Percentiles rank a stretch among this genome's conserved stretches.
Conservation (phyloP, 1,140 invertebrate genomes). For the Cherax destructor region DNA sequence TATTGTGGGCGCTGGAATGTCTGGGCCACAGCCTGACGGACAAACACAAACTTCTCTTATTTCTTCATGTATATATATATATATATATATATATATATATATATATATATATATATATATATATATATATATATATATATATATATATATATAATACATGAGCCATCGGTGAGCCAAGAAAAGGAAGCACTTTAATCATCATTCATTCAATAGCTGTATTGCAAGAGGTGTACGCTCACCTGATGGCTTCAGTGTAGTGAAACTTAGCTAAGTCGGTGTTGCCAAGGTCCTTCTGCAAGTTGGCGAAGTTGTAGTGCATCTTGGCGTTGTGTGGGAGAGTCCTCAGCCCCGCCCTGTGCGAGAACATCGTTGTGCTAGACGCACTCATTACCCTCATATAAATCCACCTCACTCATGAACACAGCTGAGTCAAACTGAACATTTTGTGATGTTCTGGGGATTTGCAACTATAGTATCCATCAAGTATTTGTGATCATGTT, state of each 20-base stretch:
- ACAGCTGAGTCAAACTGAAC: too few species aligned
- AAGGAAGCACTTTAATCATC: too few species aligned
- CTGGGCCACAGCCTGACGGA: conserved; percentile 86
- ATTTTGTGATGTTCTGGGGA: too few species aligned
- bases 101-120: conserved; percentile 7
- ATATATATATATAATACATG: too few species aligned
- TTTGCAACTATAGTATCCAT: too few species aligned
- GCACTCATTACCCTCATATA: too few species aligned
- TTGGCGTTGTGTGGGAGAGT: conserved; percentile 91
- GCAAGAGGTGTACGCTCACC: conserved; percentile 78
- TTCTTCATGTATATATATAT: too few species aligned
- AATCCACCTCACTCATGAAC: too few species aligned
- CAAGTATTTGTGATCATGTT: too few species aligned
- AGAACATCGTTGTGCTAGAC: not conserved
- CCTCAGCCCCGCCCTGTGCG: conserved; percentile 84
- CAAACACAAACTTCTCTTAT: conserved; percentile 43
- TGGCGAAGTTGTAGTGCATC: conserved; percentile 93
- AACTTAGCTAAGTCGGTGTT: conserved; percentile 83
- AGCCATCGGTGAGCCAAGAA: too few species aligned
- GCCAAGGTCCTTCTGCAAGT: conserved; percentile 86
- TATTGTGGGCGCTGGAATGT: conserved; percentile 92
- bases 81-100: too few species aligned
- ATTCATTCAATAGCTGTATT: too few species aligned
- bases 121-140: conserved; percentile 8
- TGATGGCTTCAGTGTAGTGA: conserved; percentile 88